A percentile compares a stretch with the other conserved stretches of the same genome.
Conservation (phyloP, 2,797 vertebrate species). For the Coregonus ussuriensis region DNA sequence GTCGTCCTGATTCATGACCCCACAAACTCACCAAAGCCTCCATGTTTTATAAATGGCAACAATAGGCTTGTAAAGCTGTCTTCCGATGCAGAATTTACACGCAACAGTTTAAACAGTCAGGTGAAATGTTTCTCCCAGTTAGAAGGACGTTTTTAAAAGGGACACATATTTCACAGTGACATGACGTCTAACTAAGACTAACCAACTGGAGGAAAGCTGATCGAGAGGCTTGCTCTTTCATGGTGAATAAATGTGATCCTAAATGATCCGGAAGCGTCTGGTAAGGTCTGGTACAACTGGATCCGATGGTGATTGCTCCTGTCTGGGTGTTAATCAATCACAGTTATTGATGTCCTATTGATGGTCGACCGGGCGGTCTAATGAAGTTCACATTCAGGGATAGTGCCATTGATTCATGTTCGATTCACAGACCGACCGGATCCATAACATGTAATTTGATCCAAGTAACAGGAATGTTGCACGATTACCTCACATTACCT, state of each 20-base stretch:
- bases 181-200: constrained; percentile 7
- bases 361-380: constrained; percentile 36
- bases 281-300: not conserved
- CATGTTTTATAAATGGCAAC: constrained; percentile 64
- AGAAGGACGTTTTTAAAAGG: constrained; percentile 18
- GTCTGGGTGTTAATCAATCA: constrained; percentile 54
- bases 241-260: constrained; percentile 5
- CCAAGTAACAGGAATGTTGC: constrained; percentile 43
- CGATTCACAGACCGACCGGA: constrained; percentile 50
- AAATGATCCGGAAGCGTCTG: constrained; percentile 18
- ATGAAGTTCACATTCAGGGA: constrained; percentile 67
- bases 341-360: constrained; percentile 52
- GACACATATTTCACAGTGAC: constrained; percentile 33
- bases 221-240: constrained; percentile 13
- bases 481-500: constrained; percentile 39
- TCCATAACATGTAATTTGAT: constrained; percentile 66
- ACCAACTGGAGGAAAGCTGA: not conserved
- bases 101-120: constrained; percentile 52
- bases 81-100: constrained; percentile 67
- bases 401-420: constrained; percentile 36
- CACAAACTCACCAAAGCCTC: constrained; percentile 57
- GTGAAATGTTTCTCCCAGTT: constrained; percentile 41
- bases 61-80: constrained; percentile 80
- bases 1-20: constrained; percentile 61
- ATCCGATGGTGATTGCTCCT: constrained; percentile 19